Conservation (phyloP, 2,888 invertebrate species). For the Athalia cordata region DNA sequence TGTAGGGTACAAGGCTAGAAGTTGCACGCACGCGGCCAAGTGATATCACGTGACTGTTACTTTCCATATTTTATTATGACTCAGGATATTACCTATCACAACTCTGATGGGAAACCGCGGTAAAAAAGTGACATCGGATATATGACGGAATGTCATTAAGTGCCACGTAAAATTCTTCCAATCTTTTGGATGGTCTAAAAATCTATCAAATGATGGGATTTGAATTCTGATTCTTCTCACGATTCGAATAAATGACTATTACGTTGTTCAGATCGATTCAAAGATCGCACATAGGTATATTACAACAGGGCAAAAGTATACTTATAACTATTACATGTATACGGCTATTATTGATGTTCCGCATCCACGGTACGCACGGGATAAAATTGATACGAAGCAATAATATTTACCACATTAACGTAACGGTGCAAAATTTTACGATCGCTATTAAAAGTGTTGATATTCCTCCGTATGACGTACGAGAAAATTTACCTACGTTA, state of each 20-base stretch:
- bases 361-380: conserved; percentile 44
- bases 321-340: background rate
- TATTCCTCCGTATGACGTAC: conserved; percentile 50
- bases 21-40: conserved; percentile 47
- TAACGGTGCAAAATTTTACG: conserved; percentile 59
- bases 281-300: conserved; percentile 1
- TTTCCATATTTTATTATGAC: conserved; percentile 59
- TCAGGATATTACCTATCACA: conserved; percentile 64
- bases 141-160: background rate
- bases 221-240: background rate
- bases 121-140: conserved; percentile 6
- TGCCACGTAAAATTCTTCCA: background rate
- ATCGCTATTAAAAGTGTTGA: conserved; percentile 63
- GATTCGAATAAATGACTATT: background rate
- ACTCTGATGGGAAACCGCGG: conserved; percentile 42
- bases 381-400: conserved; percentile 56
- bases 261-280: background rate
- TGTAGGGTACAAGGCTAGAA: conserved; percentile 33
- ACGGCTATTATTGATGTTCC: conserved; percentile 45
- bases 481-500: background rate
- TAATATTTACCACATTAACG: conserved; percentile 59
- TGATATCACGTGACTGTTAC: conserved; percentile 53
- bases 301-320: background rate
- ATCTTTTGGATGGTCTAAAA: background rate
- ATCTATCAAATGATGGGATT: background rate